Base-by-base conservation (phyloP, 2,113 vertebrate genomes). In the Spea multiplicata region DNA sequence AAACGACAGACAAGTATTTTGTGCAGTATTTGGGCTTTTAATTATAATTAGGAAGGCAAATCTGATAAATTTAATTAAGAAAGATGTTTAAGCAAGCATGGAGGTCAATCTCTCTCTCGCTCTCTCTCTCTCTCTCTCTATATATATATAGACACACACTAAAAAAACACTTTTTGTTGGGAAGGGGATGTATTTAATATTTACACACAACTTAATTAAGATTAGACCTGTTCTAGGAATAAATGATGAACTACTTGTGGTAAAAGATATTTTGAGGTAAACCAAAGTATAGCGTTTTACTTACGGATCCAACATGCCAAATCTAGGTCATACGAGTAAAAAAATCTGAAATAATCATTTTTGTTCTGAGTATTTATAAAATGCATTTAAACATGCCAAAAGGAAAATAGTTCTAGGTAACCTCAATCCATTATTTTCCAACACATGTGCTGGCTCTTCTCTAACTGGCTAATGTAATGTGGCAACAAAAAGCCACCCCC, bases 261-360 rank as follows among this genome's bases (percentile, higher is more conserved):
- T 78, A 46, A 47, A 78, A 49, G 30, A 57, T 47, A 62, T 44
- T 49, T 71, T 62, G 44, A 62, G 48, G n/a, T 71, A 17, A 78
- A 71, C 46, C 45, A 64, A 44, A 76, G 52, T 65, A 67, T 77
- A 46, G 66, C 17, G 49, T 77, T 77, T 57, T 47, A 64, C 55
- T 78, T 71, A 78, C 61, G 71, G 8, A 71, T 44, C 16, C 75
- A 78, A 62, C 75, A 78, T 66, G 64, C 9, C 64, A 64, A 8
- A 44, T 30, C 12, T 66, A 45, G 2, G 55, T 13, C 12, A 59
- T 5, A 46, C 8, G 13, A 64, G 46, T 8, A 52, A 50, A 48
- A 76, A 76, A 70, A 62, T 62, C 70, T 78, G 46, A 76, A 70
- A 53, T 66, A 77, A 70, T 77, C 70, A 77, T 77, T 77, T 69